phyloP scores from a whole-genome alignment of 2,797 vertebrate genomes.

The Acridotheres tristis region DNA sequence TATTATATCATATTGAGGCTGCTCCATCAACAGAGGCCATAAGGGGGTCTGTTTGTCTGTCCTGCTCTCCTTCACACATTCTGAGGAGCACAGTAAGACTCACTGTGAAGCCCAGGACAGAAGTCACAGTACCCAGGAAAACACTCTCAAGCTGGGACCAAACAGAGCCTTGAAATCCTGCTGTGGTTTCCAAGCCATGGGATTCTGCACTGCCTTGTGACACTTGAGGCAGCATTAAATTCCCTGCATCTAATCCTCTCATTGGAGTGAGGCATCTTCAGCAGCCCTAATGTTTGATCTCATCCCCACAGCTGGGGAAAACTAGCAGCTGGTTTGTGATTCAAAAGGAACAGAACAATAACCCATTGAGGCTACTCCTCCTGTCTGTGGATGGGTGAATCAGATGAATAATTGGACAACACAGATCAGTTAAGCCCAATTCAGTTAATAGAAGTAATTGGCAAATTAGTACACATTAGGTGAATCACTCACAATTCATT shows the following conservation, averaged over 20 bases:
- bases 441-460: constrained; percentile 54
- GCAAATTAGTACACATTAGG: constrained; percentile 41
- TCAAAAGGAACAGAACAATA: constrained; percentile 22
- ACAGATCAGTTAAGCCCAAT: constrained; percentile 42
- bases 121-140: not conserved
- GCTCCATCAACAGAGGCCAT: not conserved
- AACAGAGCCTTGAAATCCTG: not conserved
- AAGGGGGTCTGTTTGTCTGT: not conserved
- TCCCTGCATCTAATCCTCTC: not conserved
- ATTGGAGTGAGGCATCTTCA: constrained; percentile 4
- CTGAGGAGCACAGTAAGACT: not conserved
- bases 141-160: not conserved
- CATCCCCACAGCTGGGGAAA: constrained; percentile 29
- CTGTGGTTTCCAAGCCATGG: not conserved
- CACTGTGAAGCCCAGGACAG: not conserved
- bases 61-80: not conserved
- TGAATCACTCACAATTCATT: constrained; percentile 39
- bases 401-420: constrained; percentile 35
- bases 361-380: constrained; percentile 10
- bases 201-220: not conserved
- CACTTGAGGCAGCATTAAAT: not conserved
- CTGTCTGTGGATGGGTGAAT: not conserved
- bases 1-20: not conserved
- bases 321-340: constrained; percentile 1
- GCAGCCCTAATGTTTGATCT: not conserved